These are phyloP conservation scores for Chroicocephalus ridibundus DNA, from an alignment of 2,113 vertebrate species.

Conservation along the genomic window DNA sequence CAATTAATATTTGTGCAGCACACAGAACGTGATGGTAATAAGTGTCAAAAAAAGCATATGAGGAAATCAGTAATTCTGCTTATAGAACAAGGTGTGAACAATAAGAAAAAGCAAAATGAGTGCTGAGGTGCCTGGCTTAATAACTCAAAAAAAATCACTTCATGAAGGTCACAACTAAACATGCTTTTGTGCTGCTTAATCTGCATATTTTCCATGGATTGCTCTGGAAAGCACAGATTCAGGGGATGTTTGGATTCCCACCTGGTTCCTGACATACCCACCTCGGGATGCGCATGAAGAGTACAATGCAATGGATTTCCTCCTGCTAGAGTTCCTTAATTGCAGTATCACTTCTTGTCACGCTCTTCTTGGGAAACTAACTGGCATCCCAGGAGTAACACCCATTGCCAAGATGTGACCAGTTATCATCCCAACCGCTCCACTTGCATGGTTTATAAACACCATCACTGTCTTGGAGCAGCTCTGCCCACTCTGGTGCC, in stretches of 20 bases:
- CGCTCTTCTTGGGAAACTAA: background rate
- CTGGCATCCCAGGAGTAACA: background rate
- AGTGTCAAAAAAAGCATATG: background rate
- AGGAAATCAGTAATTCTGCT: background rate
- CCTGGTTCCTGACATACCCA: background rate
- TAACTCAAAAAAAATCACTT: background rate
- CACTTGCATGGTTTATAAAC: rapidly evolving
- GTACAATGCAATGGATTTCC: background rate
- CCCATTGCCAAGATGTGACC: background rate
- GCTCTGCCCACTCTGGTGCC: background rate
- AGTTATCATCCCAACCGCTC: background rate
- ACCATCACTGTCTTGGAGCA: background rate
- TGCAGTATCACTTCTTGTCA: background rate
- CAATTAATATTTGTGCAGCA: background rate
- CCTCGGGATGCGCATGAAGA: rapidly evolving
- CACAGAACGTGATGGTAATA: background rate
- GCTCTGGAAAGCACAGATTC: background rate
- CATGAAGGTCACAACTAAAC: background rate
- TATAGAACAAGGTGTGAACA: background rate
- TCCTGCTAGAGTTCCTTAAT: background rate
- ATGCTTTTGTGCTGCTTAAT: background rate
- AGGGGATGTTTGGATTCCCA: background rate
- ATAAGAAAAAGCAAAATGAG: background rate
- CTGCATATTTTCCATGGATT: background rate
- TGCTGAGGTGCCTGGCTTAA: background rate